Percentiles rank a stretch among this genome's conserved stretches.
phyloP scores from a whole-genome alignment of 2,888 invertebrate genomes.

The Athetis lepigone region DNA sequence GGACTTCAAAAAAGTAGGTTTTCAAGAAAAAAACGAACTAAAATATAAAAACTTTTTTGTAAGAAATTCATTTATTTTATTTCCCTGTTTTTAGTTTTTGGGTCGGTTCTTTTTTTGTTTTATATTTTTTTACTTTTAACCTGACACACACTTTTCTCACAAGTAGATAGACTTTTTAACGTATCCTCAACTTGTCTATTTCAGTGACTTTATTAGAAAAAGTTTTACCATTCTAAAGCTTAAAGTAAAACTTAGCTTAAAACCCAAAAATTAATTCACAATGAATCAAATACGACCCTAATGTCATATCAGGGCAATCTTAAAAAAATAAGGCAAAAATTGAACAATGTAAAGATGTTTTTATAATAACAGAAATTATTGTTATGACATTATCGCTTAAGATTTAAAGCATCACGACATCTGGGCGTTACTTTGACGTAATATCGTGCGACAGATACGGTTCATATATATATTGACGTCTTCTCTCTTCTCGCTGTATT shows the following conservation, averaged over 20 bases:
- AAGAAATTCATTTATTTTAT: too few species aligned
- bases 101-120: too few species aligned
- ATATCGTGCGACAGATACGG: conserved; percentile 86
- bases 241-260: background rate
- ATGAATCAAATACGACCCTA: conserved; percentile 39
- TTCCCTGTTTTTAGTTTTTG: too few species aligned
- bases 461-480: conserved; percentile 88
- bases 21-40: too few species aligned
- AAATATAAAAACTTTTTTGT: too few species aligned
- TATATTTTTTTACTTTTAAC: too few species aligned
- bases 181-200: background rate
- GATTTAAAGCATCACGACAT: conserved; percentile 85
- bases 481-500: conserved; percentile 83
- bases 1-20: too few species aligned
- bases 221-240: background rate
- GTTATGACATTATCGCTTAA: conserved; percentile 82
- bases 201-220: background rate
- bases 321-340: conserved; percentile 48
- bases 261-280: background rate
- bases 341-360: conserved; percentile 67
- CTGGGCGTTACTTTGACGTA: conserved; percentile 90
- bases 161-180: too few species aligned
- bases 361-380: conserved; percentile 77
- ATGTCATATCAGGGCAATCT: conserved; percentile 27
- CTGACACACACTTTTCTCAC: too few species aligned